Percentiles rank a stretch among this genome's conserved stretches.
phyloP scores from a whole-genome alignment of 2,797 vertebrate species.

The Dipus sagitta region DNA sequence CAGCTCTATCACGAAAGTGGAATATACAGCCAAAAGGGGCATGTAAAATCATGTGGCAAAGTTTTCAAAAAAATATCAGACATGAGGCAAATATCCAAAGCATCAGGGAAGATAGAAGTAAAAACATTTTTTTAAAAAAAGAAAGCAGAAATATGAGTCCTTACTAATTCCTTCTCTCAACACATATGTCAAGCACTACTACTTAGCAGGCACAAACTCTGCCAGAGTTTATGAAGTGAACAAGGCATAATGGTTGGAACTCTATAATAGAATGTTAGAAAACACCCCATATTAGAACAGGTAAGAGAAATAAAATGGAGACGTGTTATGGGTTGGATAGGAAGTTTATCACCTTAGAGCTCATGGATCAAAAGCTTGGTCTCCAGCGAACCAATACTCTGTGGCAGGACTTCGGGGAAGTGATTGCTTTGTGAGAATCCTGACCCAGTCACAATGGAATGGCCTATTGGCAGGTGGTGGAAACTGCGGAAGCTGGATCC shows the following conservation, averaged over 20 bases:
- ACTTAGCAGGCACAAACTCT: not conserved
- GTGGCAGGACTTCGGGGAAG: not conserved
- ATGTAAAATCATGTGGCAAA: not conserved
- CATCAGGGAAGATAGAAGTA: not conserved
- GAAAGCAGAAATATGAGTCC: not conserved
- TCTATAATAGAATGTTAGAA: not conserved
- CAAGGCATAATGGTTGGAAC: not conserved
- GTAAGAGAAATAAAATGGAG: not conserved
- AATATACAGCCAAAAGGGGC: not conserved
- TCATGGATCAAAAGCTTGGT: not conserved
- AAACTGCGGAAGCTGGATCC: not conserved
- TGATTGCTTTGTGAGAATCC: not conserved
- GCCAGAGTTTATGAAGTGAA: not conserved
- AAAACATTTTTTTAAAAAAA: not conserved
- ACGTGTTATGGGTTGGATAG: no score
- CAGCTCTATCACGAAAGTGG: not conserved
- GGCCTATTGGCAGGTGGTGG: not conserved
- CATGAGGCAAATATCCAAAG: not conserved
- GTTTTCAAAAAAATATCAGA: not conserved
- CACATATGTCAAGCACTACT: not conserved
- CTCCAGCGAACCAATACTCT: no score
- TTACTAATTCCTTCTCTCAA: not conserved
- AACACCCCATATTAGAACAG: not conserved
- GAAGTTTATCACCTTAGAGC: not conserved
- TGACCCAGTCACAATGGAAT: not conserved